Evolutionary conservation across 2,888 invertebrate species (phyloP).

Genomic region (Sarcophaga carnaria): DNA sequence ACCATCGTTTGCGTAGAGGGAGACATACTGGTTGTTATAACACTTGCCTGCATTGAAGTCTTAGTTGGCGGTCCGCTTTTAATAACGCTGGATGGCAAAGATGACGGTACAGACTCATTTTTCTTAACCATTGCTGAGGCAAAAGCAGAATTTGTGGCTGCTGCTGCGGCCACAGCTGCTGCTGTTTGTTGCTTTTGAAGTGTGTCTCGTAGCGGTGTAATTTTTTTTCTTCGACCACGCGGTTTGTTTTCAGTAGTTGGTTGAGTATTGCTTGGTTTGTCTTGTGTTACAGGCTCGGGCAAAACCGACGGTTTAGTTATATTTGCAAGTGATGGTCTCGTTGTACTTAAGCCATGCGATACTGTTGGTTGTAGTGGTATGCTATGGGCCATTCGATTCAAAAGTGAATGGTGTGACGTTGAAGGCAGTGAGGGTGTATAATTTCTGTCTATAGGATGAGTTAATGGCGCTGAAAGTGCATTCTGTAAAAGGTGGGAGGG

Average conservation of each 20-base stretch:
- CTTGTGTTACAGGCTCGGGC: constrained; percentile 14
- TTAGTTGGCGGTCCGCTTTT: constrained; percentile 49
- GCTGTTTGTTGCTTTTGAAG: constrained; percentile 82
- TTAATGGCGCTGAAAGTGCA: constrained; percentile 79
- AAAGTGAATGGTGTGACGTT: constrained; percentile 68
- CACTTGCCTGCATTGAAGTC: constrained; percentile 82
- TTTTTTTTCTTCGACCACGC: constrained; percentile 81
- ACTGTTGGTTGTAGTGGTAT: constrained; percentile 52
- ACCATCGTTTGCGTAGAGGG: constrained; percentile 77
- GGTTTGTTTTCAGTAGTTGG: constrained; percentile 74
- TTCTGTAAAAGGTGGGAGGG: constrained; percentile 77
- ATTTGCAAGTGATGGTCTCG: constrained; percentile 64
- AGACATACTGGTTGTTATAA: constrained; percentile 86
- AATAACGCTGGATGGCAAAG: constrained; percentile 39
- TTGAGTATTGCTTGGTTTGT: constrained; percentile 51
- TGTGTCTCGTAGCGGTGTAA: constrained; percentile 81
- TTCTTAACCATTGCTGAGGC: constrained; percentile 43
- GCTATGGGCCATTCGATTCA: constrained; percentile 55
- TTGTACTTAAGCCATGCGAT: constrained; percentile 28
- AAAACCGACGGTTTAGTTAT: constrained; percentile 19
- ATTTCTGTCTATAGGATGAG: constrained; percentile 76
- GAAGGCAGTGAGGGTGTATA: constrained; percentile 72
- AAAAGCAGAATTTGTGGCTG: constrained; percentile 63
- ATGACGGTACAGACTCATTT: constrained; percentile 15
- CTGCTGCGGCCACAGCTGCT: constrained; percentile 83